Percentiles rank a stretch among this genome's conserved stretches.
Evolutionary conservation across 1,140 invertebrate genomes (phyloP).

Genomic region (Drosophila bifasciata): DNA sequence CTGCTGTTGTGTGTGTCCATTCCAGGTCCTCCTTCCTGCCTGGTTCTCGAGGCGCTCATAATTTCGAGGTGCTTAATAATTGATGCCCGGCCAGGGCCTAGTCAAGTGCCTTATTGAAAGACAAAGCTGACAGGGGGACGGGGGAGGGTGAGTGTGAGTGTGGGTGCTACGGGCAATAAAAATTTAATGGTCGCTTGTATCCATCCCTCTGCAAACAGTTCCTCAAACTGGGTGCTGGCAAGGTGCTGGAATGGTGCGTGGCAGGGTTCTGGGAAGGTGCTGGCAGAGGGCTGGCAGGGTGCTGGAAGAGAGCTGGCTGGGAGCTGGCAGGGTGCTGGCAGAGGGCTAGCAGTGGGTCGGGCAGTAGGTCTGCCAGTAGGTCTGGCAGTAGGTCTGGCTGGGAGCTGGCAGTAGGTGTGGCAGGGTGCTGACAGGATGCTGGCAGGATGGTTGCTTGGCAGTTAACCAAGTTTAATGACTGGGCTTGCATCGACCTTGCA

Average conservation of each 20-base stretch:
- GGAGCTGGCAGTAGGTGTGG: too few relatives aligned
- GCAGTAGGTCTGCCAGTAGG: too few relatives aligned
- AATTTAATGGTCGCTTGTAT: constrained; percentile 58
- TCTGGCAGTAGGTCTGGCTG: too few relatives aligned
- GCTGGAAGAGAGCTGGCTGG: neutral
- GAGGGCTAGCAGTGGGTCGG: constrained; percentile 44
- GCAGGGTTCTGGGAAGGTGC: too few relatives aligned
- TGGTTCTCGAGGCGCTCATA: constrained; percentile 44
- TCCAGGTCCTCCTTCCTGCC: neutral
- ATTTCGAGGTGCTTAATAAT: constrained; percentile 74
- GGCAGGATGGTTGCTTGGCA: constrained; percentile 54
- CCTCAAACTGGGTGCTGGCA: too few relatives aligned
- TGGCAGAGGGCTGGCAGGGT: constrained; percentile 9
- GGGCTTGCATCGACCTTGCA: constrained; percentile 1
- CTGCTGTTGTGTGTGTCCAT: constrained; percentile 25
- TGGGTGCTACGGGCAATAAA: constrained; percentile 61
- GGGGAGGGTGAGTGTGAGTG: neutral
- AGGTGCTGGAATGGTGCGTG: neutral
- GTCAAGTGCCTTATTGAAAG: constrained; percentile 70
- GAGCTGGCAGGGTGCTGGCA: neutral
- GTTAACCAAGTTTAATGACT: constrained; percentile 74
- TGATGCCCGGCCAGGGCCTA: constrained; percentile 54
- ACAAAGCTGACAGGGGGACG: neutral
- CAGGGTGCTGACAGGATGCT: neutral
- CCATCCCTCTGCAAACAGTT: constrained; percentile 1